phyloP scores from a whole-genome alignment of 2,797 vertebrate genomes.

The Buphagus erythrorhynchus region DNA sequence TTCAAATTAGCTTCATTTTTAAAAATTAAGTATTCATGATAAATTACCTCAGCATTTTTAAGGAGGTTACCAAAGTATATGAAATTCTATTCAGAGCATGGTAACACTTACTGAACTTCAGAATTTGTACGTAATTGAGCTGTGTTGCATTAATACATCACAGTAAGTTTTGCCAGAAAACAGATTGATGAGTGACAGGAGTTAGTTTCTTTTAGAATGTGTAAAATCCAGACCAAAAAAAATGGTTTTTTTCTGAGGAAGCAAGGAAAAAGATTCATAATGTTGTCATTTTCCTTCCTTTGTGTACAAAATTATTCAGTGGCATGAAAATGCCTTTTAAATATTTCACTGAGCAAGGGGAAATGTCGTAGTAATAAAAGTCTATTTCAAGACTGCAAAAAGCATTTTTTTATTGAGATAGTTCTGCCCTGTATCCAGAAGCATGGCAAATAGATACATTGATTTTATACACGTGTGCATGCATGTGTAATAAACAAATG shows the following conservation, averaged over 20 bases:
- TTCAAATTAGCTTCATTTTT: not conserved
- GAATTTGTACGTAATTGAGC: not conserved
- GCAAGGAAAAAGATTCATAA: not conserved
- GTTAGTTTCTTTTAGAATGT: not conserved
- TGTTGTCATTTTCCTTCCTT: not conserved
- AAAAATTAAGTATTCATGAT: not conserved
- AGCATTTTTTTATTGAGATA: not conserved
- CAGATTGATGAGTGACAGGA: not conserved
- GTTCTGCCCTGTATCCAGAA: not conserved
- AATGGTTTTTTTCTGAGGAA: not conserved
- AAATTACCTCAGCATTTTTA: not conserved
- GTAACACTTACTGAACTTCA: not conserved
- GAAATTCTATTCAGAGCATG: not conserved
- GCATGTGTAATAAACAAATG: not conserved
- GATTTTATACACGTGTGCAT: rapidly evolving
- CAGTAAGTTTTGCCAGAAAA: not conserved
- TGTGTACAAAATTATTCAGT: not conserved
- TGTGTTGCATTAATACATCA: not conserved
- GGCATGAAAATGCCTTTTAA: not conserved
- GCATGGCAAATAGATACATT: not conserved
- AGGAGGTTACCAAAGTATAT: not conserved
- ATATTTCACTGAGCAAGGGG: not conserved
- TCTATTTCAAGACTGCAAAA: not conserved
- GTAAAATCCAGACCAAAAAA: not conserved
- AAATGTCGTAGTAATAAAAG: not conserved